A percentile compares a stretch with the other conserved stretches of the same genome.
These are phyloP conservation scores for Drosophila vallismaia DNA, from an alignment of 2,888 invertebrate genomes.

Conservation along the genomic window DNA sequence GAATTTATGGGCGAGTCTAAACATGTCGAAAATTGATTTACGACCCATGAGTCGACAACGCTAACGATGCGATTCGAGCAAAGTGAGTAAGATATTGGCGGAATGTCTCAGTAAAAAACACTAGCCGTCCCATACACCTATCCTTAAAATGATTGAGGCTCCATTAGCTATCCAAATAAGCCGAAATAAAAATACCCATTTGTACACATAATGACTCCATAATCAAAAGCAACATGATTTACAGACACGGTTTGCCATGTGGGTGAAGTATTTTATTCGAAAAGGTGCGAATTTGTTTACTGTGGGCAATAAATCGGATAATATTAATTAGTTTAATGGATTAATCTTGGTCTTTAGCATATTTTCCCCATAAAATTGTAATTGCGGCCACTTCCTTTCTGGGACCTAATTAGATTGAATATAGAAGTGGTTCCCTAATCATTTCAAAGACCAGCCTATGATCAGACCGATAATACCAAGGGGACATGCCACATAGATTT, in stretches of 20 bases:
- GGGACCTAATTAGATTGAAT: conserved; percentile 7
- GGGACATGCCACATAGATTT: conserved; percentile 14
- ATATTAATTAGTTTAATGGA: neutral
- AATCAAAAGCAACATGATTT: neutral
- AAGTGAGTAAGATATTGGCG: conserved; percentile 36
- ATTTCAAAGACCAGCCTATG: conserved; percentile 9
- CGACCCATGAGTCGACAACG: conserved; percentile 35
- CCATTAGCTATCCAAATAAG: conserved; percentile 26
- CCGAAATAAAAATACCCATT: conserved; percentile 21
- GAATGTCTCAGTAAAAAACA: conserved; percentile 15
- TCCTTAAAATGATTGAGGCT: conserved; percentile 31
- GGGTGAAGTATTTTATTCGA: conserved; percentile 6
- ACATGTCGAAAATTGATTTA: conserved; percentile 45
- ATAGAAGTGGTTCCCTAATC: neutral
- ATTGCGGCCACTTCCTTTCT: neutral
- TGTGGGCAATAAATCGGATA: conserved; percentile 10
- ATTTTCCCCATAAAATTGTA: neutral
- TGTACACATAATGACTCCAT: conserved; percentile 25
- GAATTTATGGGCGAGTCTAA: conserved; percentile 44
- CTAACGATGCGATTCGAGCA: conserved; percentile 26
- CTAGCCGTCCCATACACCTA: conserved; percentile 27
- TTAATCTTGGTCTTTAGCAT: neutral
- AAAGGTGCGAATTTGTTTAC: conserved; percentile 13
- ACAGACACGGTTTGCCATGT: neutral
- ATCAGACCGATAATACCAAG: conserved; percentile 7